Evolutionary conservation across 2,888 invertebrate genomes (phyloP), one percentile per base, ranked within the genome.

Genomic region (Meliscaeva auricollis): DNA sequence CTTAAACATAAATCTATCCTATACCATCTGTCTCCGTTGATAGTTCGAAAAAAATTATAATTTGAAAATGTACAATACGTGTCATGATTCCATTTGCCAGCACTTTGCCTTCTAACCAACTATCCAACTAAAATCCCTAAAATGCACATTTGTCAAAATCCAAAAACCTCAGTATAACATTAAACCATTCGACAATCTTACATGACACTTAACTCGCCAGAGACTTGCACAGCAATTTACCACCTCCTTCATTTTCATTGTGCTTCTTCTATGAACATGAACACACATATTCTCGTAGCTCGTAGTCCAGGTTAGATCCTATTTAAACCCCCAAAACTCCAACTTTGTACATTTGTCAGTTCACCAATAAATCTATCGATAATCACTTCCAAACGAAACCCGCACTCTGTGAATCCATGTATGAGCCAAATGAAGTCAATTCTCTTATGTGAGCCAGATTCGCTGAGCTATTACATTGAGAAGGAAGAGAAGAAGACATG

Each of bases 161-260:
- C 41, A 69, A 77, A 76, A 77, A 76, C 76, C 68, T 81, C 62
- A 73, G 73, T 38, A 35, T 5, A 62, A 85, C 76, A 76, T 81
- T 85, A 69, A 85, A 77, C 85, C 85, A 85, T 81, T 73, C 64
- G 85, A 85, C 85, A 85, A 77, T 81, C 73, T 73, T 81, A 85
- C 85, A 85, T 85, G 85, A 85, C 85, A 85, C 77, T 81, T 81
- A 73, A 81, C 85, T 81, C 81, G 50, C 85, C 85, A 77, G 81
- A 73, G 81, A 85, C 72, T 66, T 81, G 81, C 32, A 77, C 66
- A 79, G 50, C 58, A 56, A 74, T 58, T 15, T 62, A 48, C 66
- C 68, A 72, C 66, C 66, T 66, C 50, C 64, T 66, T 20, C 60
- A 20, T 35, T 48, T 54, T 54, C 66, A 52, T 64, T 58, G 26